Percentiles rank a stretch among this genome's conserved stretches.
Conservation (phyloP, 1,140 invertebrate species). For the Solen grandis region DNA sequence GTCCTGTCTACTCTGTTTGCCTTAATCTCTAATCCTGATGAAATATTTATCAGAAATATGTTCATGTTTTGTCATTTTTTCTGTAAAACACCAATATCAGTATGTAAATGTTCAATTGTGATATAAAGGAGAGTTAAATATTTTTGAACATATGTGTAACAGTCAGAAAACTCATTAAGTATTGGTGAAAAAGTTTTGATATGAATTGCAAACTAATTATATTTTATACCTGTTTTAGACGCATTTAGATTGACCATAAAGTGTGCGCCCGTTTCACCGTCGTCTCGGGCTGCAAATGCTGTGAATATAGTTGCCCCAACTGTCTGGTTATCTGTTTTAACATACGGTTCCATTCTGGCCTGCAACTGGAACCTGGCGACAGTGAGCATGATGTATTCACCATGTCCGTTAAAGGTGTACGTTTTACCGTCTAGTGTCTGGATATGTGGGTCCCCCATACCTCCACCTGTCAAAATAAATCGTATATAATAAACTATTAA, state of each 20-base stretch:
- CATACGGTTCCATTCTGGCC: slow-evolving; percentile 20
- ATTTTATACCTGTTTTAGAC: background rate
- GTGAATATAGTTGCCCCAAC: slow-evolving; percentile 44
- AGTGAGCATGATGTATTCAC: slow-evolving; percentile 86
- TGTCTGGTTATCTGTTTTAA: background rate
- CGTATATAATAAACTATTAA: no score
- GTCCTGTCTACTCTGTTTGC: no score
- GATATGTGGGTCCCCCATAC: slow-evolving; percentile 93
- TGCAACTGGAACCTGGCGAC: slow-evolving; percentile 50
- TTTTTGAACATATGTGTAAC: no score
- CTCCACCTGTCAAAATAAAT: background rate
- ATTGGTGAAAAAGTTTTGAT: no score
- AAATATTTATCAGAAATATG: no score
- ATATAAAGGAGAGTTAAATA: no score
- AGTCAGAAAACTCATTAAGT: no score
- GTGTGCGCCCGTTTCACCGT: background rate
- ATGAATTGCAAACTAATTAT: background rate
- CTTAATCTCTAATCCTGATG: no score
- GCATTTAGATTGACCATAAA: background rate
- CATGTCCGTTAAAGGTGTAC: slow-evolving; percentile 97
- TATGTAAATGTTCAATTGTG: no score
- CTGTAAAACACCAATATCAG: no score
- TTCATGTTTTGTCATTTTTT: no score
- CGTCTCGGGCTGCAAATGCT: slow-evolving; percentile 53
- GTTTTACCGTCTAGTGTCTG: slow-evolving; percentile 93